Conservation (phyloP, 2,888 invertebrate genomes). For the Scaptomyza tumidula region DNA sequence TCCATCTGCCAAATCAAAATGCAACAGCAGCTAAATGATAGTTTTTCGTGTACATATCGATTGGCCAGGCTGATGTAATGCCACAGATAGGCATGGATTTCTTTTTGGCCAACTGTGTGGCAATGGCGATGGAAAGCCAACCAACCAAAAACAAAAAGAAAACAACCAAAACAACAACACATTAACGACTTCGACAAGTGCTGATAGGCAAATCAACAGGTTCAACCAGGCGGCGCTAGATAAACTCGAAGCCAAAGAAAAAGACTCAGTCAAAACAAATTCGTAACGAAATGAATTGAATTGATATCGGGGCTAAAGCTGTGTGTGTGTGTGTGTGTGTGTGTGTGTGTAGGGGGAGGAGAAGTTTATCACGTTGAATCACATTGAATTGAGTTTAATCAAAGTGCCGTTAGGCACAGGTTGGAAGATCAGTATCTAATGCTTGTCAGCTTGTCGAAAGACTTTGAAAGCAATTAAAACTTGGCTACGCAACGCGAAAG, state of each 20-base stretch:
- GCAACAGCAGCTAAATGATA: conserved; percentile 2
- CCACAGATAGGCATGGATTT: conserved; percentile 62
- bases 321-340: neutral
- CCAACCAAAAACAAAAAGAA: conserved; percentile 22
- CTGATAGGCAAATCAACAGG: conserved; percentile 78
- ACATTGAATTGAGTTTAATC: conserved; percentile 68
- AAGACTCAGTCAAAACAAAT: conserved; percentile 67
- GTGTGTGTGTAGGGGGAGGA: conserved; percentile 1
- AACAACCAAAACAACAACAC: conserved; percentile 26
- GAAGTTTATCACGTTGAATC: conserved; percentile 23
- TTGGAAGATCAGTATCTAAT: conserved; percentile 56
- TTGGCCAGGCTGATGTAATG: conserved; percentile 68
- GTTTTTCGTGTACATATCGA: conserved; percentile 62
- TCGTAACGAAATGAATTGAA: conserved; percentile 42
- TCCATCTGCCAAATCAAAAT: conserved; percentile 69
- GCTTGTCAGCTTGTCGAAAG: conserved; percentile 55
- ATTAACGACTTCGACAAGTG: conserved; percentile 49
- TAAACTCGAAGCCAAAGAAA: conserved; percentile 65
- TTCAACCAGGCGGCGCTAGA: conserved; percentile 69
- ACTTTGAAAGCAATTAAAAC: conserved; percentile 75
- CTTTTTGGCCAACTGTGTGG: conserved; percentile 60
- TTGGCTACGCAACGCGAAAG: neutral
- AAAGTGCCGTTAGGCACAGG: conserved; percentile 63
- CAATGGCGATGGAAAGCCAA: conserved; percentile 59
- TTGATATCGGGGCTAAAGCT: conserved; percentile 32